Percentiles rank a stretch among this genome's conserved stretches.
Conservation (phyloP, 2,797 vertebrate species). For the Botia almorhae region DNA sequence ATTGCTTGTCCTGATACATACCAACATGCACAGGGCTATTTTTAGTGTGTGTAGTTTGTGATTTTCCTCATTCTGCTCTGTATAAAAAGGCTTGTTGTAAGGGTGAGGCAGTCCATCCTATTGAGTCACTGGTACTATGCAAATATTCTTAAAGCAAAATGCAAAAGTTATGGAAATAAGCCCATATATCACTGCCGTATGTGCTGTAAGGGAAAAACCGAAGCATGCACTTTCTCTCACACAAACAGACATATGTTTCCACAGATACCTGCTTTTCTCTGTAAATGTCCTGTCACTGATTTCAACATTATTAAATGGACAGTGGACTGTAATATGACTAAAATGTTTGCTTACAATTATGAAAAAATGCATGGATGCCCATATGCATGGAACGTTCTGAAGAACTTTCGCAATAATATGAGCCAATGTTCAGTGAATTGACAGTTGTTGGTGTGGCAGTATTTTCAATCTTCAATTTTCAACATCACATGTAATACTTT, state of each 20-base stretch:
- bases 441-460: no score
- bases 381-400: no score
- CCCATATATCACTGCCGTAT: constrained; percentile 28
- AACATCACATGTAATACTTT: no score
- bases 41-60: constrained; percentile 32
- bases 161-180: constrained; percentile 70
- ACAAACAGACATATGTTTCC: constrained; percentile 1
- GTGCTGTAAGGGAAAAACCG: constrained; percentile 31
- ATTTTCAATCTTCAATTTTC: no score
- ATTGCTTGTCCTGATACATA: constrained; percentile 1
- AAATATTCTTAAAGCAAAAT: constrained; percentile 71
- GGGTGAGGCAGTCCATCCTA: constrained; percentile 73
- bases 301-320: not conserved
- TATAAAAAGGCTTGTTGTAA: constrained; percentile 34
- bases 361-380: no score
- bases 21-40: not conserved
- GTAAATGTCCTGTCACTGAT: not conserved
- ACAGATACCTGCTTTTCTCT: not conserved
- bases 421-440: no score
- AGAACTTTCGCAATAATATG: no score
- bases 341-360: no score
- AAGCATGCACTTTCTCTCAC: not conserved
- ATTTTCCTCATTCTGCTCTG: constrained; percentile 34
- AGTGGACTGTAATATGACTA: not conserved
- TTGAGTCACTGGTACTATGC: constrained; percentile 74